These are phyloP conservation scores for Helogale parvula DNA, from an alignment of 2,113 vertebrate genomes.

Conservation along the genomic window DNA sequence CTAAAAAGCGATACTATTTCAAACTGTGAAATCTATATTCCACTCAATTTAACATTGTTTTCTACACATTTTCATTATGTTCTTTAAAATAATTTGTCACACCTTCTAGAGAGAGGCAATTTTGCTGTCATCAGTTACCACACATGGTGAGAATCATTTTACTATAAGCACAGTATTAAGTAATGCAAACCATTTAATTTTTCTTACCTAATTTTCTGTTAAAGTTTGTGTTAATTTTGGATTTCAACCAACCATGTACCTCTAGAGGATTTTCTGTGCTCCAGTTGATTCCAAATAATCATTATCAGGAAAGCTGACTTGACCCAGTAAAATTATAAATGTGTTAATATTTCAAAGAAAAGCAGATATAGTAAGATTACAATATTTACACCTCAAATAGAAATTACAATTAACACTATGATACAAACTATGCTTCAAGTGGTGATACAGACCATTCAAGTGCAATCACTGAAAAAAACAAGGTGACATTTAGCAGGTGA, in stretches of 20 bases:
- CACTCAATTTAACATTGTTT: neutral
- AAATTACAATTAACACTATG: conserved; percentile 33
- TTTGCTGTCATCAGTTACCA: neutral
- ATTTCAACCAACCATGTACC: neutral
- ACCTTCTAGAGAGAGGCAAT: neutral
- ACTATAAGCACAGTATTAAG: neutral
- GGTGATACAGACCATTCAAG: neutral
- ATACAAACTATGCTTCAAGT: conserved; percentile 12
- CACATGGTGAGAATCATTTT: neutral
- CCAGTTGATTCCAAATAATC: neutral
- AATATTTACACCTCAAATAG: conserved; percentile 18
- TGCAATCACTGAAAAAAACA: conserved; percentile 12
- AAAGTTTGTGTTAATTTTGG: neutral
- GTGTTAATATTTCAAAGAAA: conserved; percentile 49
- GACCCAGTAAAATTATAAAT: conserved; percentile 27
- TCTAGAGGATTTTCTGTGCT: neutral
- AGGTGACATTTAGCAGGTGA: conserved; percentile 17
- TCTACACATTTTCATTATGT: neutral
- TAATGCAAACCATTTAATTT: neutral
- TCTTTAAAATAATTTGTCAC: neutral
- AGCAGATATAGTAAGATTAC: neutral
- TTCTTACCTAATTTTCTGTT: neutral
- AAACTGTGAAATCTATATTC: neutral
- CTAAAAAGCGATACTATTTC: neutral
- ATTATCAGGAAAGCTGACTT: neutral